Percentiles rank a stretch among this genome's conserved stretches.
phyloP scores from a whole-genome alignment of 1,140 invertebrate species.

The Drosophila bocqueti region DNA sequence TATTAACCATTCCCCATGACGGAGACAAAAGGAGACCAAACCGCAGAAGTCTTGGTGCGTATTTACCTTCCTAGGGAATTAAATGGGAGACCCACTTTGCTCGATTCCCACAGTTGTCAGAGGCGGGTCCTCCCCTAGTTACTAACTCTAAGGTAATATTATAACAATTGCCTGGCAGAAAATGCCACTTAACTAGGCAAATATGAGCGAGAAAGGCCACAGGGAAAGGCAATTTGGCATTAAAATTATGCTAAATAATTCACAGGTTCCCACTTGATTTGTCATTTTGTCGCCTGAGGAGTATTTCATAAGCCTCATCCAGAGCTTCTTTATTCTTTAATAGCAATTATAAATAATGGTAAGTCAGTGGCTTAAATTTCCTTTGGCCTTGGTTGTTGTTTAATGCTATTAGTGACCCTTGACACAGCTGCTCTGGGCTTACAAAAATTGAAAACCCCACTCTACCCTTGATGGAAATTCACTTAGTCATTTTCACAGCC shows the following conservation, averaged over 20 bases:
- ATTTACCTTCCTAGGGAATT: conserved; percentile 7
- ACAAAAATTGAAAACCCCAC: conserved; percentile 30
- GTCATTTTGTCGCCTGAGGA: conserved; percentile 7
- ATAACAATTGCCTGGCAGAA: conserved; percentile 17
- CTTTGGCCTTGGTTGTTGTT: not conserved
- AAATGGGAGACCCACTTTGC: conserved; percentile 35
- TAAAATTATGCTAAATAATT: conserved; percentile 1
- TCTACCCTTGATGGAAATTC: conserved; percentile 57
- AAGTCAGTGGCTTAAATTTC: not conserved
- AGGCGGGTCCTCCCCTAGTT: conserved; percentile 31
- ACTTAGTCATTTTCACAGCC: conserved; percentile 82
- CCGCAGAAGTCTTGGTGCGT: conserved; percentile 19
- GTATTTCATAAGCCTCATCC: not conserved
- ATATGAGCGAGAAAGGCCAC: conserved; percentile 12
- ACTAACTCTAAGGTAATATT: conserved; percentile 40
- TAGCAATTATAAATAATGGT: conserved; percentile 1
- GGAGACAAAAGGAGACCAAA: conserved; percentile 10
- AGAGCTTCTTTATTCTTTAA: not conserved
- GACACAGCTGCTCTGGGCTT: conserved; percentile 18
- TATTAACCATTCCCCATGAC: conserved; percentile 40
- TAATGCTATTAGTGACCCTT: conserved; percentile 62
- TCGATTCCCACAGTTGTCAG: conserved; percentile 55
- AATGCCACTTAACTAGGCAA: conserved; percentile 15
- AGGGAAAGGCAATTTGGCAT: not conserved
- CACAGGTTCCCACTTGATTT: not conserved